Conservation (phyloP, 2,113 vertebrate genomes). For the Thermophis baileyi region DNA sequence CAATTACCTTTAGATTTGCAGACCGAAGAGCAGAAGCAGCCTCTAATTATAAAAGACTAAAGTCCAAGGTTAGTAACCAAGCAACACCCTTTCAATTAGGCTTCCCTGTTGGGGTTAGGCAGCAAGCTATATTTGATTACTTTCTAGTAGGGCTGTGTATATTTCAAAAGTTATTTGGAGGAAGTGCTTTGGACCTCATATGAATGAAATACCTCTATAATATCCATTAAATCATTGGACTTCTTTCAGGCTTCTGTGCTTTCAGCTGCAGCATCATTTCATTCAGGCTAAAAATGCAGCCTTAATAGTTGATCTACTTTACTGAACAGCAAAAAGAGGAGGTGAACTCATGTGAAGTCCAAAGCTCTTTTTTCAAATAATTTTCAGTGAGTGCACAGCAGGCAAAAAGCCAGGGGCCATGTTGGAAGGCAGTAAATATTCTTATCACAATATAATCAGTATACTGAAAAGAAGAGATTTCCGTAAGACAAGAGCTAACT, state of each 20-base stretch:
- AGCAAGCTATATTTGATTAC: conserved; percentile 37
- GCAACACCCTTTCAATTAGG: conserved; percentile 18
- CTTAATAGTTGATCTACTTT: not conserved
- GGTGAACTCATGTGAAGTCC: not conserved
- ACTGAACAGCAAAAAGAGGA: not conserved
- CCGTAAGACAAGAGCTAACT: not conserved
- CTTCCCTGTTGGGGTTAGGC: conserved; percentile 48
- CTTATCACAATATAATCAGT: conserved; percentile 19
- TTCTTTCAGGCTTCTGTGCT: not conserved
- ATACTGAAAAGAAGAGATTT: conserved; percentile 14
- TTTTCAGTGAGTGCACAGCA: not conserved
- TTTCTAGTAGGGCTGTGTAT: not conserved
- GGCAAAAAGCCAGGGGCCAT: conserved; percentile 61
- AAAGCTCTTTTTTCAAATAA: not conserved
- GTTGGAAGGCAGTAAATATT: conserved; percentile 67
- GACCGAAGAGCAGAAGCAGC: conserved; percentile 6
- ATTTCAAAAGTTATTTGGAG: not conserved
- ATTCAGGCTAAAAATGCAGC: not conserved
- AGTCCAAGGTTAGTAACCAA: conserved; percentile 43
- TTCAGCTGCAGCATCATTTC: not conserved
- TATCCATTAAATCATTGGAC: not conserved
- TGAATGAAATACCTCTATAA: not conserved
- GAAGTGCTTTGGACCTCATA: not conserved
- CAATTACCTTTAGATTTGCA: conserved; percentile 25
- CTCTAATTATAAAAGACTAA: conserved; percentile 17